Evolutionary conservation across 2,888 invertebrate genomes (phyloP).

Genomic region (Hymenopus coronatus): DNA sequence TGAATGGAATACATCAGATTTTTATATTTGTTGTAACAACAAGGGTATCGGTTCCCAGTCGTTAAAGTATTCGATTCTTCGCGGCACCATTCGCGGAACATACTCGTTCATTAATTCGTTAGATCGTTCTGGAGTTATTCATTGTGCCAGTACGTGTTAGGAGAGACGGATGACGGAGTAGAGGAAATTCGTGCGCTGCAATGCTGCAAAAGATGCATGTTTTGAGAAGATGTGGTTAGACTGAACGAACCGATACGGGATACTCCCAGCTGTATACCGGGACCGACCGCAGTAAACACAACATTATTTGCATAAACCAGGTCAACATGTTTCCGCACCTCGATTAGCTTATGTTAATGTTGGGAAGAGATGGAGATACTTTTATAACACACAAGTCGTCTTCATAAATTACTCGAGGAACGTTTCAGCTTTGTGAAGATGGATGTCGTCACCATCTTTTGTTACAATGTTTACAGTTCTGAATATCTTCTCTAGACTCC

Average conservation of each 20-base stretch:
- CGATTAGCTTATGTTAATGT: not conserved
- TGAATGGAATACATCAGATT: too few relatives aligned
- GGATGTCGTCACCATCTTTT: too few relatives aligned
- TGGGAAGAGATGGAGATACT: not conserved
- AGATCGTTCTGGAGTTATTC: too few relatives aligned
- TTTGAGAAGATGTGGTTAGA: not conserved
- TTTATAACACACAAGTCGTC: not conserved
- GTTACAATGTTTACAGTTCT: too few relatives aligned
- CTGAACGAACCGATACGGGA: not conserved
- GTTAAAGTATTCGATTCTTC: too few relatives aligned
- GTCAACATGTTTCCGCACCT: not conserved
- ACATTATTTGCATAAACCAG: not conserved
- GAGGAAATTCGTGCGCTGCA: not conserved
- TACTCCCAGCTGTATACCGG: not conserved
- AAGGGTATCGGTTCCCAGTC: too few relatives aligned
- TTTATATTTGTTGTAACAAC: too few relatives aligned
- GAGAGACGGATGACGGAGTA: not conserved
- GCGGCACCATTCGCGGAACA: too few relatives aligned
- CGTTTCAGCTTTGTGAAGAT: too few relatives aligned
- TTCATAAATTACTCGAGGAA: not conserved
- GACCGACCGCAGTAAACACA: not conserved
- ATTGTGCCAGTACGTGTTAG: too few relatives aligned
- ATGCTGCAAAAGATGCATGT: not conserved
- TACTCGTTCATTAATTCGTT: too few relatives aligned
- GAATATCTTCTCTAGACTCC: too few relatives aligned